Conservation (phyloP, 2,113 vertebrate genomes). For the Tympanuchus pallidicinctus region DNA sequence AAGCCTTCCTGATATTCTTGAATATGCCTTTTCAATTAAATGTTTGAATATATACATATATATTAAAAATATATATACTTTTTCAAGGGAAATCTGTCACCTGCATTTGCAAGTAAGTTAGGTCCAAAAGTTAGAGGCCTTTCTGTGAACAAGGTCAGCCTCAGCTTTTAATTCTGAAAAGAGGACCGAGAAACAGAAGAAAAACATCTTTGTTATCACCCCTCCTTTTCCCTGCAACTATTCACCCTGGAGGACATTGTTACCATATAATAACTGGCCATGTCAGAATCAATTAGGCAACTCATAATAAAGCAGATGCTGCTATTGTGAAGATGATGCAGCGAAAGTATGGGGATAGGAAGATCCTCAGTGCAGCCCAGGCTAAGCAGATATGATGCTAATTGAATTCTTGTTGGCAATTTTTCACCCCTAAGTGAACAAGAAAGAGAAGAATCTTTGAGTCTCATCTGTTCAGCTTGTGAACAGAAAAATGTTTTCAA, state of each 20-base stretch:
- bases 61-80: background rate
- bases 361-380: slow-evolving; percentile 36
- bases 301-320: slow-evolving; percentile 83
- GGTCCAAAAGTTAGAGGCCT: background rate
- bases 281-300: slow-evolving; percentile 86
- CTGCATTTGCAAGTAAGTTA: background rate
- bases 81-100: background rate
- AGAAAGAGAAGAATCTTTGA: slow-evolving; percentile 78
- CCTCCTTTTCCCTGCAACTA: background rate
- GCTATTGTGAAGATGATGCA: slow-evolving; percentile 45
- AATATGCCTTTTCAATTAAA: fast-evolving
- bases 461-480: slow-evolving; percentile 75
- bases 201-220: background rate
- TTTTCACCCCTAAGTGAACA: slow-evolving; percentile 88
- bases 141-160: background rate
- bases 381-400: slow-evolving; percentile 78
- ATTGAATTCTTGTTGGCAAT: slow-evolving; percentile 86
- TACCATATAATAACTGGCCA: slow-evolving; percentile 19
- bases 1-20: fast-evolving
- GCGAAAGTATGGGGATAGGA: slow-evolving; percentile 42
- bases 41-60: too few relatives aligned
- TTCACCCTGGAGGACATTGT: slow-evolving; percentile 30
- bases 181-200: background rate
- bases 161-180: background rate
- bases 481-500: slow-evolving; percentile 64